Percentiles rank a stretch among this genome's conserved stretches.
These are phyloP conservation scores for Chiloscyllium punctatum DNA, from an alignment of 2,797 vertebrate species.

Conservation along the genomic window DNA sequence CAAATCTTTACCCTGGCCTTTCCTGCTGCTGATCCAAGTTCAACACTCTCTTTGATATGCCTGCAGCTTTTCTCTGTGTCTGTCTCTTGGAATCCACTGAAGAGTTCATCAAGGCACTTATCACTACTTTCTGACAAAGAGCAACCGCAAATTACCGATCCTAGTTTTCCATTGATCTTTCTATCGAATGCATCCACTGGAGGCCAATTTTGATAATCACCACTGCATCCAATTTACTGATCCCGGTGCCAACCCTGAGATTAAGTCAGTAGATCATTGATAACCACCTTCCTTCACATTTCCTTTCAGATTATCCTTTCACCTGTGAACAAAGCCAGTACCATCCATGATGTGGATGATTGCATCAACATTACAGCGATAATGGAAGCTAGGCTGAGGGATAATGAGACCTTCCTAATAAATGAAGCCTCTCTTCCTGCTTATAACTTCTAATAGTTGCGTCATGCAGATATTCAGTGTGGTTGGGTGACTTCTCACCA, in stretches of 20 bases:
- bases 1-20: neutral
- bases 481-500: neutral
- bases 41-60: too few species aligned
- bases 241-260: neutral
- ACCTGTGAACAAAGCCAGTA: neutral
- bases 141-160: neutral
- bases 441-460: neutral
- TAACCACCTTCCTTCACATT: neutral
- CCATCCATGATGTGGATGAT: too few species aligned
- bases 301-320: neutral
- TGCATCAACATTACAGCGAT: neutral
- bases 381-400: neutral
- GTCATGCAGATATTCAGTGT: neutral
- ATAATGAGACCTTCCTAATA: neutral
- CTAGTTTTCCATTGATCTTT: neutral
- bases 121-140: neutral
- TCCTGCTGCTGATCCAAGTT: neutral
- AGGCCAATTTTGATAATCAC: neutral
- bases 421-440: neutral
- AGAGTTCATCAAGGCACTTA: neutral
- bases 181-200: neutral
- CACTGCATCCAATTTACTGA: neutral
- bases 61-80: neutral
- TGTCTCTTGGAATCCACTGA: neutral
- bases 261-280: neutral